Evolutionary conservation across 2,113 vertebrate species (phyloP), one percentile per base, ranked within the genome.

Genomic region (Plotosus lineatus): DNA sequence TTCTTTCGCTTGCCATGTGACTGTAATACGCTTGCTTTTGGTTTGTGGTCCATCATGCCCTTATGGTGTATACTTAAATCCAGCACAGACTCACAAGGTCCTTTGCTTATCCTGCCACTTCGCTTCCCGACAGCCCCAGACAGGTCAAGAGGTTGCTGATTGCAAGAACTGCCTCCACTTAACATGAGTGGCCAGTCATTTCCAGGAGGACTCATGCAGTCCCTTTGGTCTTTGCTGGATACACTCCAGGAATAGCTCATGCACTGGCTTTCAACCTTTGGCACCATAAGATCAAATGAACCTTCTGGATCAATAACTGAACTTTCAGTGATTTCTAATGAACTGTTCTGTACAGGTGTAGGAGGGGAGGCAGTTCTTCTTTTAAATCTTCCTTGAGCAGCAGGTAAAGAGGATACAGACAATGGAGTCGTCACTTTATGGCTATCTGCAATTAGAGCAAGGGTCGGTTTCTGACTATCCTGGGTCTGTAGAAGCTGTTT

Each of bases 401-500:
- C 90, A 42, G 95, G 91, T 77, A 97, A 89, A 38, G 94, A 88
- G 0, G 92, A 50, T 91, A 93, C 0, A 48, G 92, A 15, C 91
- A 91, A 87, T 1, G 95, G 89, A 0, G 95, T 93, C 42, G 95
- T 93, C 72, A 97, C 81, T 88, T 95, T 95, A n/a, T 94, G 91
- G 85, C 94, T 92, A 79, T 99, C 96, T 23, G 90, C 79, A 5
- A 94, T 84, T 23, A 93, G 60, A 38, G 94, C 76, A 0, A 93
- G 81, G 42, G 92, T 88, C 55, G 93, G 84, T 80, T 95, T 95
- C 21, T 95, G 95, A 75, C 90, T 93, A 28, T 99, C 98, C 87
- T 98, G 95, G 0, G 95, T 97, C 84, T 99, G 98, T 81, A 99
- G 95, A 55, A 99, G 96, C 76, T 99, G 98, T 79, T 98, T 99